Percentiles rank a stretch among this genome's conserved stretches.
These are phyloP conservation scores for Rhabdomys pumilio DNA, from an alignment of 2,797 vertebrate species.

Conservation along the genomic window DNA sequence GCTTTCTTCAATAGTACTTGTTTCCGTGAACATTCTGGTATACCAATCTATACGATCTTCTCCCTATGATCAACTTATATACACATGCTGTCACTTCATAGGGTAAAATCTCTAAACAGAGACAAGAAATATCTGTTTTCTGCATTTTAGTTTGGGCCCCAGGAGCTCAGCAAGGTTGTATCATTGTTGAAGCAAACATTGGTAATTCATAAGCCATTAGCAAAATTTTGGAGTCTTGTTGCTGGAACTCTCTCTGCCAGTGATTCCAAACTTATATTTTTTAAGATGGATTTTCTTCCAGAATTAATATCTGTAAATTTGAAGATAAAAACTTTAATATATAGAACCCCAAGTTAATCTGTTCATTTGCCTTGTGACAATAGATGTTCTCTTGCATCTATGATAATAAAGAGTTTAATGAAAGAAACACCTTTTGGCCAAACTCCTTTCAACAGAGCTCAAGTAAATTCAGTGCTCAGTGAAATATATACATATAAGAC, in stretches of 20 bases:
- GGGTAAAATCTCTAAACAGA: background rate
- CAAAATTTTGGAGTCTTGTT: background rate
- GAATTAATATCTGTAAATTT: background rate
- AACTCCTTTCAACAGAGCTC: background rate
- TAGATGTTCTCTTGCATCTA: background rate
- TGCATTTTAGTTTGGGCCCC: background rate
- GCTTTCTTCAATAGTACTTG: background rate
- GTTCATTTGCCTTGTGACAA: background rate
- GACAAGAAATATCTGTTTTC: background rate
- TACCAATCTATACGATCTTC: background rate
- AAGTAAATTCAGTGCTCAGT: slow-evolving; percentile 8
- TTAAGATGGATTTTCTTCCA: background rate
- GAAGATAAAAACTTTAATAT: background rate
- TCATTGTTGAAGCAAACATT: background rate
- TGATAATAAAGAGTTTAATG: slow-evolving; percentile 12
- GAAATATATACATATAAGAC: slow-evolving; percentile 15
- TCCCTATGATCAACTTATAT: background rate
- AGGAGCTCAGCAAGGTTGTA: background rate
- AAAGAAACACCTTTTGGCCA: slow-evolving; percentile 2
- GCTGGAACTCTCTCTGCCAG: background rate
- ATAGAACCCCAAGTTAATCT: background rate
- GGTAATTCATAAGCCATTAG: background rate
- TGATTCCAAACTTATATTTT: background rate
- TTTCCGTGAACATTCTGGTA: background rate
- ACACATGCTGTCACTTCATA: background rate